phyloP scores from a whole-genome alignment of 2,113 vertebrate species.

The Pollachius pollachius region DNA sequence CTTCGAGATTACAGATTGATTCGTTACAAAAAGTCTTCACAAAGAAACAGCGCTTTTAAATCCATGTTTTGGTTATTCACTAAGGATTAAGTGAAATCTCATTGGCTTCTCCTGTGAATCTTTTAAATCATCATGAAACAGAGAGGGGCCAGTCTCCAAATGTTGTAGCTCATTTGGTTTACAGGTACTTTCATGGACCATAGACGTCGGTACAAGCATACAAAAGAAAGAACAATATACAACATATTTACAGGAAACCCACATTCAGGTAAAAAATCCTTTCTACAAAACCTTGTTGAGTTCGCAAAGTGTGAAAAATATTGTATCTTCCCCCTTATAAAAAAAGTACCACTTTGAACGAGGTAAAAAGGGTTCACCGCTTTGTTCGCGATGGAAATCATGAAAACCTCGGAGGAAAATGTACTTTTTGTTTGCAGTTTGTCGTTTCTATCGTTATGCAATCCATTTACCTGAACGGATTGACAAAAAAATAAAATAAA shows the following conservation, averaged over 20 bases:
- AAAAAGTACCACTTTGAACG: conserved; percentile 90
- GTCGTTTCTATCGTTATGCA: conserved; percentile 6
- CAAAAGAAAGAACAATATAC: conserved; percentile 35
- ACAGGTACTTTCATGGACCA: background rate
- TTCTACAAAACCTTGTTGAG: conserved; percentile 81
- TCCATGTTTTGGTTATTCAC: background rate
- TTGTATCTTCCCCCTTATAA: conserved; percentile 56
- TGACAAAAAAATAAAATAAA: background rate
- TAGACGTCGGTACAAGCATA: conserved; percentile 30
- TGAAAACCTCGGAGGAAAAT: conserved; percentile 14
- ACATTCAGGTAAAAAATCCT: conserved; percentile 63
- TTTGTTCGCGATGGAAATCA: conserved; percentile 67
- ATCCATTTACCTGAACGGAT: conserved; percentile 31
- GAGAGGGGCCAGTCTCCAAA: conserved; percentile 34
- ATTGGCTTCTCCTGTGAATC: background rate
- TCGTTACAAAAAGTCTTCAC: background rate
- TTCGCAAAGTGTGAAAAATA: conserved; percentile 91
- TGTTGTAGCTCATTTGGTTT: conserved; percentile 13
- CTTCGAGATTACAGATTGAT: conserved; percentile 16
- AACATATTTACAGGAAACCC: conserved; percentile 57
- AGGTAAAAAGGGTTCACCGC: conserved; percentile 83
- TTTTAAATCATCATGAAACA: background rate
- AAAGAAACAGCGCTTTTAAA: background rate
- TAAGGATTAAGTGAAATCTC: background rate
- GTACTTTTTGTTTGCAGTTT: conserved; percentile 21